phyloP scores from a whole-genome alignment of 2,113 vertebrate species.

The Meriones unguiculatus region DNA sequence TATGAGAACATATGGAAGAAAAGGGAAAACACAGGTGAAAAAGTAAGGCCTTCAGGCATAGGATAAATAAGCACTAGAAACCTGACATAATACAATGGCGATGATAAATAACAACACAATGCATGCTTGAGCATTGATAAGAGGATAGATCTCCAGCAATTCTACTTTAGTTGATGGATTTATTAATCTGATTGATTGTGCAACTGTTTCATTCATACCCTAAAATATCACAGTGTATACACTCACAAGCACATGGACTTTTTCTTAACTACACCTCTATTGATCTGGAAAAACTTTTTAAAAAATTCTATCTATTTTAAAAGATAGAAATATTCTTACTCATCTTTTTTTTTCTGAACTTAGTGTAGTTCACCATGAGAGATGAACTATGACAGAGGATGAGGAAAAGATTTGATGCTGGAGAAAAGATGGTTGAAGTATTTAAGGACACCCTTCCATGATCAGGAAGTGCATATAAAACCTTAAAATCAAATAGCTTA shows the following conservation, averaged over 20 bases:
- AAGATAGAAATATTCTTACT: not conserved
- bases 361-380: too few relatives aligned
- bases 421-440: not conserved
- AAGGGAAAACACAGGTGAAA: not conserved
- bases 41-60: not conserved
- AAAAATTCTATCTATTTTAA: not conserved
- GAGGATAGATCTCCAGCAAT: not conserved
- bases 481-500: not conserved
- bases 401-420: not conserved
- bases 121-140: not conserved
- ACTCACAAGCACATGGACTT: too few relatives aligned
- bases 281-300: not conserved
- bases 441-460: not conserved
- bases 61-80: not conserved
- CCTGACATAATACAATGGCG: not conserved
- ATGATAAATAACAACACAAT: not conserved
- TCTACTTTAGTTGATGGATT: too few relatives aligned
- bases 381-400: too few relatives aligned
- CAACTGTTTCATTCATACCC: too few relatives aligned
- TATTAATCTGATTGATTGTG: not conserved
- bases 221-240: not conserved
- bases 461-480: not conserved
- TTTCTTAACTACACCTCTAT: not conserved
- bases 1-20: not conserved
- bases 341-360: not conserved